Base-by-base conservation (phyloP, 2,888 invertebrate genomes). In the Dione vanillae region DNA sequence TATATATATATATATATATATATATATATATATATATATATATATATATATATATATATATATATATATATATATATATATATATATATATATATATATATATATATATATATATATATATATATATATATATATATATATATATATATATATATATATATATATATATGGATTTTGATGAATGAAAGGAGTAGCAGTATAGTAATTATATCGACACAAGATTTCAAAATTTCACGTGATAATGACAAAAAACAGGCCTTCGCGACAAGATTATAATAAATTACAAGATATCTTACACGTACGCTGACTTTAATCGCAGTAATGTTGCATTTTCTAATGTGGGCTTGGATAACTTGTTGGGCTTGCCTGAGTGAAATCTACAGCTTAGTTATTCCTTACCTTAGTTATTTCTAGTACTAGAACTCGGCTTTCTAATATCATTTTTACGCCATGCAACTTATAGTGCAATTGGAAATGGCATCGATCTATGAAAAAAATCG, bases 311-410 rank as follows among this genome's bases (percentile, higher is more conserved):
- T 61, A 61, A 45, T 61, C 45, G 27, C 14, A 12, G 58, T 16
- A 45, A 20, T 20, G 0, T 9, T 19, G 43, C 19, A 51, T 61
- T 47, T 67, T 62, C 43, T 54, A 37, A 37, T 45, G 19, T 66
- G 40, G 16, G 16, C 43, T 54, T 54, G 49, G 40, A 12, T 19
- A 62, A 54, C 67, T 37, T 7, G 62, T 64, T 49, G 64, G 67
- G 47, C 62, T 62, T 40, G 61, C 47, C 64, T 49, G 19, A 67
- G 70, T 67, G 67, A 70, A 70, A 70, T 20, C 54, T 9, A 54
- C 65, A 54, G 41, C 66, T 37, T 37, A 56, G 37, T 40, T 61
- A 27, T 68, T 59, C 40, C 61, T 58, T 64, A 19, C 19, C 47
- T 47, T 64, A 6, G 47, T 12, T 51, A 40, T 19, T 37, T 10